phyloP scores from a whole-genome alignment of 2,888 invertebrate species.

The Eupelmus urozonus region DNA sequence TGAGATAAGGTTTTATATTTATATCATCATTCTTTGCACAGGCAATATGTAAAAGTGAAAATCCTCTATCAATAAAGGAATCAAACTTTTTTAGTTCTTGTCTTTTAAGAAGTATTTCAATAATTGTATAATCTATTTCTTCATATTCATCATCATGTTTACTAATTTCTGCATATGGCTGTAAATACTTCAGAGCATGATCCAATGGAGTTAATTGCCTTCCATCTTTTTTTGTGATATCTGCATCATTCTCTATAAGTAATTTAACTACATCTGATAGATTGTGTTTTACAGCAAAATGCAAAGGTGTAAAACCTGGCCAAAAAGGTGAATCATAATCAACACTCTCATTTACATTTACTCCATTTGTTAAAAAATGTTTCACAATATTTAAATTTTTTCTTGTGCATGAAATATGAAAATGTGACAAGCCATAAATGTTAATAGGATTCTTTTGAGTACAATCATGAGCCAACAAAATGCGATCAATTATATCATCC shows the following conservation, averaged over 20 bases:
- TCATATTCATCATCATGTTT: no score
- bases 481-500: constrained; percentile 7
- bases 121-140: no score
- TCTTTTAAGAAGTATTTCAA: no score
- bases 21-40: no score
- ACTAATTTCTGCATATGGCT: no score
- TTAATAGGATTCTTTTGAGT: constrained; percentile 24
- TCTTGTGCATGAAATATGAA: neutral
- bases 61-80: no score
- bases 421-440: constrained; percentile 32
- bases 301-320: neutral
- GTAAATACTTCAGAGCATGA: neutral
- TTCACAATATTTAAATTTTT: neutral
- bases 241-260: neutral
- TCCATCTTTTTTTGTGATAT: neutral
- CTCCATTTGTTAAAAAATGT: neutral
- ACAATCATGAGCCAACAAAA: neutral
- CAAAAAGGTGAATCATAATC: neutral
- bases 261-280: neutral
- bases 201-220: neutral
- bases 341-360: neutral
- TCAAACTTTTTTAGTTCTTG: no score
- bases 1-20: no score
- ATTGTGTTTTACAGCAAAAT: neutral
- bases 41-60: no score